Evolutionary conservation across 2,113 vertebrate genomes (phyloP), one percentile per base, ranked within the genome.

Genomic region (western clawed frog (Xenopus tropicalis)): DNA sequence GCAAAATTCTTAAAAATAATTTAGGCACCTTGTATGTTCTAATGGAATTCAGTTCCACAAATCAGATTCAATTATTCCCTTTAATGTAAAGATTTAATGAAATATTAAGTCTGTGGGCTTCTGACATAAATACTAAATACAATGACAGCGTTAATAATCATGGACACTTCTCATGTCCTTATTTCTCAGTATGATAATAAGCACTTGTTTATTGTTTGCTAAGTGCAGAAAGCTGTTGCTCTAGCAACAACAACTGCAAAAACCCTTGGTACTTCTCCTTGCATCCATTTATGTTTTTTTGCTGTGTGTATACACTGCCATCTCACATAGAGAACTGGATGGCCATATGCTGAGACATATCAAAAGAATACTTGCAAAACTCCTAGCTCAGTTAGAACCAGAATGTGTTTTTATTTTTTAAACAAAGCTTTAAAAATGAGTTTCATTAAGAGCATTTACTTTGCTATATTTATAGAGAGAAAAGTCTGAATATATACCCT

Each of bases 231-330:
- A 59, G 51, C 69, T 22, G 79, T 75, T 75, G 71, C 76, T 76
- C 0, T 72, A 64, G 72, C 64, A 80, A 78, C 76, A 4, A 46
- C 64, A 74, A 66, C 69, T 72, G 29, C 61, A 21, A 64, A 69
- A 69, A 29, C 25, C 66, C 69, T 59, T 19, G 4, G 48, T 69
- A 62, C 62, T 21, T 21, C 22, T 44, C 24, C 79, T 59, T 61
- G 22, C 44, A 51, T 67, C 62, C 71, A 70, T 77, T 74, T 67
- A 62, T 65, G 61, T 70, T 80, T 61, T 66, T 80, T 54, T 56
- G 66, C 16, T 21, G 56, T 62, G 44, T 75, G 57, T 44, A 61
- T 37, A 69, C 72, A 52, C 63, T 46, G 52, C 46, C 44, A 48
- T 12, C 64, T 61, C 72, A 74, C 72, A 37, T 61, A 29, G 66